These are phyloP conservation scores for Drosophila nikananu DNA, from an alignment of 1,140 invertebrate genomes.

Conservation along the genomic window DNA sequence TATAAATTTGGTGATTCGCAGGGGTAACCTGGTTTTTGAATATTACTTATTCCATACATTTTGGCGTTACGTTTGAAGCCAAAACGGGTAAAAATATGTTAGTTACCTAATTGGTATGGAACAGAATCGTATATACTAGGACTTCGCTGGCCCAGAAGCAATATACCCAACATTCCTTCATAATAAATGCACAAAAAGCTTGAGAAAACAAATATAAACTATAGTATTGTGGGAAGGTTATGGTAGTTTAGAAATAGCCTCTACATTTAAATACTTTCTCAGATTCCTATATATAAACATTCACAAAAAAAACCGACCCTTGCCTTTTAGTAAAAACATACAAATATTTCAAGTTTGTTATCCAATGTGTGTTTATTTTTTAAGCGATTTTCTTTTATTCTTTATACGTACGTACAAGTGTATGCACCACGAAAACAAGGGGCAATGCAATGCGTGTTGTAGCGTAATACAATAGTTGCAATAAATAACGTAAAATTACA, in stretches of 20 bases:
- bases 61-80: not conserved
- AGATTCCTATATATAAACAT: no score
- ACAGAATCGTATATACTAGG: not conserved
- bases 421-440: conserved; percentile 50
- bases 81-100: not conserved
- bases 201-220: not conserved
- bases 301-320: not conserved
- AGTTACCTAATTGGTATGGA: not conserved
- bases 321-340: not conserved
- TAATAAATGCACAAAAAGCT: not conserved
- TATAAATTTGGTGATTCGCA: not conserved
- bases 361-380: conserved; percentile 55
- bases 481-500: conserved; percentile 83
- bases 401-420: conserved; percentile 50
- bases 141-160: not conserved
- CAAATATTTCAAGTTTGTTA: conserved; percentile 33
- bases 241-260: not conserved
- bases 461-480: conserved; percentile 76
- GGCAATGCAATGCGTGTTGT: conserved; percentile 63
- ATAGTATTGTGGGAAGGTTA: not conserved
- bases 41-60: not conserved
- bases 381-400: conserved; percentile 66
- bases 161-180: not conserved
- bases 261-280: not conserved
- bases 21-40: not conserved